Conservation (phyloP, 1,140 invertebrate species). For the Vanessa atalanta region DNA sequence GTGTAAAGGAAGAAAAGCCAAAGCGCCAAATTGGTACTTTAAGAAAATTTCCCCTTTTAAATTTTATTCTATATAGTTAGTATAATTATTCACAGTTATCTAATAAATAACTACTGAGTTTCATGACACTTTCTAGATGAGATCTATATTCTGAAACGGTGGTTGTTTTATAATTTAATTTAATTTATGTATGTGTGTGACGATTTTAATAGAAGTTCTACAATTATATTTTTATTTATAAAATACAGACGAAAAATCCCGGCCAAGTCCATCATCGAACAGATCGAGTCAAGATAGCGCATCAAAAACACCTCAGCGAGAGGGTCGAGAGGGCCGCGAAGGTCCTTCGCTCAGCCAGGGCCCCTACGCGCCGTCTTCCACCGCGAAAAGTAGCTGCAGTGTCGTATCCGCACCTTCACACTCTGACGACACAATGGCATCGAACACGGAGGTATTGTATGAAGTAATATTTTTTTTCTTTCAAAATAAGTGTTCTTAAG, state of each 20-base stretch:
- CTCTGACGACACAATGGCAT: constrained; percentile 60
- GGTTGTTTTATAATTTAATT: no score
- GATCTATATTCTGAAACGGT: no score
- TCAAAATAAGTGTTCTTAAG: not conserved
- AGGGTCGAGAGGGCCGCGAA: constrained; percentile 56
- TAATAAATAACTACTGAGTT: no score
- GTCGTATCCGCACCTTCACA: constrained; percentile 55
- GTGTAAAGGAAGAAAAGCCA: no score
- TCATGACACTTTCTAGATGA: no score
- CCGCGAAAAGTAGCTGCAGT: constrained; percentile 65
- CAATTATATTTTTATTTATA: not conserved
- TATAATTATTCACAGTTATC: no score
- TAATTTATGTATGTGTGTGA: no score
- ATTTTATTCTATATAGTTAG: no score
- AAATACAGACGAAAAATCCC: constrained; percentile 74
- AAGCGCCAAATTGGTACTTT: no score
- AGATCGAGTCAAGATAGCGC: constrained; percentile 73
- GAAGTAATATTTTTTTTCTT: constrained; percentile 5
- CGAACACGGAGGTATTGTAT: constrained; percentile 56
- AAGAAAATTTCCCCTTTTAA: no score
- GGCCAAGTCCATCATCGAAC: constrained; percentile 77
- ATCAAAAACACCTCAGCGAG: constrained; percentile 75
- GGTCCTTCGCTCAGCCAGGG: constrained; percentile 65
- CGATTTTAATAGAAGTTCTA: not conserved
- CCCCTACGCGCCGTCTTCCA: constrained; percentile 74